Evolutionary conservation across 2,113 vertebrate genomes (phyloP).

Genomic region (Capra hircus): DNA sequence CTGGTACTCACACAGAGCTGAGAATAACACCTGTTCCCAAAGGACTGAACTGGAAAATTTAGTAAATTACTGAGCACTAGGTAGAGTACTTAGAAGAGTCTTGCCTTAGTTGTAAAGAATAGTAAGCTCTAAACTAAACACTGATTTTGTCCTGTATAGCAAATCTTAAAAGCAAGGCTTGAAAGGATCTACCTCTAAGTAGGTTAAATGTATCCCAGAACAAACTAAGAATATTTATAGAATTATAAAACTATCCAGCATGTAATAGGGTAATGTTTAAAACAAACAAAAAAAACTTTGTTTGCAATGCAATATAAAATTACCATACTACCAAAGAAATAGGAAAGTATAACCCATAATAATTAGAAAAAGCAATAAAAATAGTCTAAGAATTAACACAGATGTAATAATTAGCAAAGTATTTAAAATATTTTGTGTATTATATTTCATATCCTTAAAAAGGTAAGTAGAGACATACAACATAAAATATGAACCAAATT

Average conservation of each 20-base stretch:
- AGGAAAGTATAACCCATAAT: background rate
- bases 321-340: background rate
- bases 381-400: background rate
- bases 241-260: background rate
- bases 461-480: background rate
- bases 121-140: background rate
- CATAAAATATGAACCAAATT: background rate
- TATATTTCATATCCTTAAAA: background rate
- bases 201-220: background rate
- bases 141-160: background rate
- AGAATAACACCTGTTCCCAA: background rate
- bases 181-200: background rate
- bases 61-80: background rate
- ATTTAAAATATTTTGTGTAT: background rate
- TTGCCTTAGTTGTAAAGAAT: background rate
- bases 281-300: background rate
- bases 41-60: background rate
- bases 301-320: background rate
- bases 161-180: background rate
- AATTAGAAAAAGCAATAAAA: background rate
- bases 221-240: background rate
- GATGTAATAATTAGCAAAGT: background rate
- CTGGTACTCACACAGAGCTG: background rate
- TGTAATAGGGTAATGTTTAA: background rate
- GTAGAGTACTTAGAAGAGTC: background rate